These are phyloP conservation scores for Drosophila atripex DNA, from an alignment of 2,888 invertebrate species.

Conservation along the genomic window DNA sequence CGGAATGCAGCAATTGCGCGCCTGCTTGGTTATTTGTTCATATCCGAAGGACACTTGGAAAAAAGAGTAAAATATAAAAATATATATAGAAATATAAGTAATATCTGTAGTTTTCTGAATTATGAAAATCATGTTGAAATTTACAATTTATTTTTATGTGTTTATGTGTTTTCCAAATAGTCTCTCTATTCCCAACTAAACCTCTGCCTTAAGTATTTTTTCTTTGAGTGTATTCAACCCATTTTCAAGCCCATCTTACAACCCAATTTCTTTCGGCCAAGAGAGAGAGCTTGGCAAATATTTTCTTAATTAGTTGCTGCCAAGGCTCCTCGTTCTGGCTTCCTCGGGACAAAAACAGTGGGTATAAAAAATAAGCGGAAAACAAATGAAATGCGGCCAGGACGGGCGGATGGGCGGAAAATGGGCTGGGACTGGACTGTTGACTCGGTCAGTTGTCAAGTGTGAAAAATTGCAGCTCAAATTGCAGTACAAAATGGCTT, in stretches of 20 bases:
- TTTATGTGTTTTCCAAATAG: too few relatives aligned
- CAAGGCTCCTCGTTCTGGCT: conserved; percentile 34
- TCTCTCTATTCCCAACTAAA: too few relatives aligned
- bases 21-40: conserved; percentile 39
- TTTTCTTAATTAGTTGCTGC: conserved; percentile 76
- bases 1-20: conserved; percentile 56
- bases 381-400: conserved; percentile 6
- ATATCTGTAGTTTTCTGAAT: too few relatives aligned
- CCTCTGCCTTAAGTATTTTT: background rate
- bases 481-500: conserved; percentile 77
- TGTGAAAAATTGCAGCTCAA: conserved; percentile 77
- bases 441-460: conserved; percentile 69
- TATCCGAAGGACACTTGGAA: conserved; percentile 30
- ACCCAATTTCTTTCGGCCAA: conserved; percentile 13
- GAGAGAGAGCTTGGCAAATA: conserved; percentile 65
- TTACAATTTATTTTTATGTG: too few relatives aligned
- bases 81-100: too few relatives aligned
- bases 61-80: too few relatives aligned
- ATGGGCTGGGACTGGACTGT: conserved; percentile 2
- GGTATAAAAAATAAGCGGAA: background rate
- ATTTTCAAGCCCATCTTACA: conserved; percentile 15
- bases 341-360: background rate
- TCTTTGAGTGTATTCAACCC: background rate
- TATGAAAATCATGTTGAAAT: too few relatives aligned
- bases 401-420: conserved; percentile 3